These are phyloP conservation scores for Beris chalybata DNA, from an alignment of 2,888 invertebrate species.

Conservation along the genomic window DNA sequence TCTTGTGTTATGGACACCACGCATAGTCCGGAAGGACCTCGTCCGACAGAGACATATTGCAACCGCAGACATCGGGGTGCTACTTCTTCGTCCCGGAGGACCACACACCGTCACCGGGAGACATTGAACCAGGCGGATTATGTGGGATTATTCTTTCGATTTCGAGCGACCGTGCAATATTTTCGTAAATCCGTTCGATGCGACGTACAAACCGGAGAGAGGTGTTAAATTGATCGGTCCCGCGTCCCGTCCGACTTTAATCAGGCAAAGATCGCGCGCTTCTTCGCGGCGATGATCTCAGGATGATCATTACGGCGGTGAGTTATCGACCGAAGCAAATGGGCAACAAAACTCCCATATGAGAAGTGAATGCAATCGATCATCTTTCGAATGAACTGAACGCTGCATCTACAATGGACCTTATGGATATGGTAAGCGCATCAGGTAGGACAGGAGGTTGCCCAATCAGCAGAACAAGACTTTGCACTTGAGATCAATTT, in stretches of 20 bases:
- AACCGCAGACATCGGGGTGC: not conserved
- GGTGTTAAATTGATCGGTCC: conserved; percentile 9
- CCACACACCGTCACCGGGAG: conserved; percentile 9
- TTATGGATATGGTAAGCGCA: not conserved
- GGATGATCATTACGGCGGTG: not conserved
- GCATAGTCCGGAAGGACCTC: not conserved
- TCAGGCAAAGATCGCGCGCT: not conserved
- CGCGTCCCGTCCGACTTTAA: not conserved
- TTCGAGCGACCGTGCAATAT: not conserved
- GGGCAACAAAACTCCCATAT: conserved; percentile 11
- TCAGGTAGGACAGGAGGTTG: not conserved
- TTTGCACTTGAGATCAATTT: conserved; percentile 18
- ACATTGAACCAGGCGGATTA: conserved; percentile 9
- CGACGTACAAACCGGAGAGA: not conserved
- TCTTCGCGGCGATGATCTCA: not conserved
- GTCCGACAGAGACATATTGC: not conserved
- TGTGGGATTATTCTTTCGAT: not conserved
- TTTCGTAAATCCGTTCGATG: not conserved
- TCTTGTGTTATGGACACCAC: not conserved
- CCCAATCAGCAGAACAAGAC: conserved; percentile 19
- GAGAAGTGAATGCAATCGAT: not conserved
- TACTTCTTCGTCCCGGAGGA: conserved; percentile 1
- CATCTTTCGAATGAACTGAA: not conserved
- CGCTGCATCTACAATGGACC: not conserved
- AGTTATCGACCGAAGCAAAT: not conserved